A percentile compares a stretch with the other conserved stretches of the same genome.
Evolutionary conservation across 2,797 vertebrate genomes (phyloP).

Genomic region (Poecilia picta): DNA sequence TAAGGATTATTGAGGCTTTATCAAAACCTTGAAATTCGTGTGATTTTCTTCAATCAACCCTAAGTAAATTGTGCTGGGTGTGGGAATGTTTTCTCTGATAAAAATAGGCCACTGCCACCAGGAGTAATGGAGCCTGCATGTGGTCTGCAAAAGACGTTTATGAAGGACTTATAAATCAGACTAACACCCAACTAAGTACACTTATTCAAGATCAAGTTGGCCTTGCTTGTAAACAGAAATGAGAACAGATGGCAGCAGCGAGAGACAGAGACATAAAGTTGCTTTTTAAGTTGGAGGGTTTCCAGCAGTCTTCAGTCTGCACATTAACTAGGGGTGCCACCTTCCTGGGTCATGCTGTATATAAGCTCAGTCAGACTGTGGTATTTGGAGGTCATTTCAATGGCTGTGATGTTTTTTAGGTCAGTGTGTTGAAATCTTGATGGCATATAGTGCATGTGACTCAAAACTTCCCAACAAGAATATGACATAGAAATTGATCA

Average conservation of each 20-base stretch:
- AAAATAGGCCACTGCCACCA: not conserved
- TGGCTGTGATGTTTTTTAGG: not conserved
- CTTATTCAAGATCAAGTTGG: not conserved
- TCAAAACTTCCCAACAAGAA: not conserved
- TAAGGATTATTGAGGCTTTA: slow-evolving; percentile 1
- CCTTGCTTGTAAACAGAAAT: not conserved
- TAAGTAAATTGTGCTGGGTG: not conserved
- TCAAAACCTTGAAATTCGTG: slow-evolving; percentile 2
- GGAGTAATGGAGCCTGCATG: not conserved
- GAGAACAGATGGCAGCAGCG: slow-evolving; percentile 4
- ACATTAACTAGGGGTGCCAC: not conserved
- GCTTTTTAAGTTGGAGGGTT: slow-evolving; percentile 5
- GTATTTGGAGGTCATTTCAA: not conserved
- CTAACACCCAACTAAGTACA: not conserved
- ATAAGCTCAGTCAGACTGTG: not conserved
- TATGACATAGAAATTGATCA: not conserved
- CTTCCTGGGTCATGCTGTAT: not conserved
- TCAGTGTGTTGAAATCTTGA: not conserved
- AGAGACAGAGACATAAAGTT: not conserved
- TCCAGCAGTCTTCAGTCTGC: slow-evolving; percentile 7
- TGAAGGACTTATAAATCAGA: slow-evolving; percentile 24
- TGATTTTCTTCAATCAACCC: not conserved
- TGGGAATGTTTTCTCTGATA: not conserved
- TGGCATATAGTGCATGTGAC: not conserved
- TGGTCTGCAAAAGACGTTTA: not conserved